Percentiles rank a stretch among this genome's conserved stretches.
These are phyloP conservation scores for Drosophila pectinifera DNA, from an alignment of 1,140 invertebrate species.

Conservation along the genomic window DNA sequence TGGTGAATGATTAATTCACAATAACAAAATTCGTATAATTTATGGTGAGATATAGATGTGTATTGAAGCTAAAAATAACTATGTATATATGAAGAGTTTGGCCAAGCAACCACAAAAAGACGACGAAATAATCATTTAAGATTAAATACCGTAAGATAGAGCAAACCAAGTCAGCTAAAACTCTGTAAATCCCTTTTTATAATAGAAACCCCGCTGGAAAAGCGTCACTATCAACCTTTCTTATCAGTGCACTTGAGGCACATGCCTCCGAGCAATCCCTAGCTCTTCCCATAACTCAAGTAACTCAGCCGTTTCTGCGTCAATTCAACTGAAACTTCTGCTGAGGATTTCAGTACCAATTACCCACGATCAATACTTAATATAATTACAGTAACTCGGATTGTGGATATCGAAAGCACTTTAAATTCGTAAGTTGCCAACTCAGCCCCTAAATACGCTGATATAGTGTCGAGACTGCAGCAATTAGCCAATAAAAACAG, in stretches of 20 bases:
- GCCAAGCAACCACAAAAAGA: constrained; percentile 6
- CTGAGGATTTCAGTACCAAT: constrained; percentile 6
- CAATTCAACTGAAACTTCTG: constrained; percentile 23
- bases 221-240: neutral
- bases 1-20: constrained; percentile 50
- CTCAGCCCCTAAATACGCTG: constrained; percentile 22
- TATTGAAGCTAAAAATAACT: constrained; percentile 40
- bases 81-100: constrained; percentile 16
- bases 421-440: constrained; percentile 14
- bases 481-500: constrained; percentile 21
- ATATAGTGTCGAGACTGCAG: constrained; percentile 25
- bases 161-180: neutral
- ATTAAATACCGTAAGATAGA: constrained; percentile 6
- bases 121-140: constrained; percentile 13
- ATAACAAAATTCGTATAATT: constrained; percentile 21
- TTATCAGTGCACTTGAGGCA: constrained; percentile 18
- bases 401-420: constrained; percentile 1
- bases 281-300: constrained; percentile 16
- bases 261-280: neutral
- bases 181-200: neutral
- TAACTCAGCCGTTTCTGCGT: constrained; percentile 31
- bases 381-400: constrained; percentile 12
- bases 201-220: neutral
- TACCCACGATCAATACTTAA: neutral
- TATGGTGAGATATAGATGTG: constrained; percentile 5